Evolutionary conservation across 2,797 vertebrate genomes (phyloP).

Genomic region (Babyrousa celebensis): DNA sequence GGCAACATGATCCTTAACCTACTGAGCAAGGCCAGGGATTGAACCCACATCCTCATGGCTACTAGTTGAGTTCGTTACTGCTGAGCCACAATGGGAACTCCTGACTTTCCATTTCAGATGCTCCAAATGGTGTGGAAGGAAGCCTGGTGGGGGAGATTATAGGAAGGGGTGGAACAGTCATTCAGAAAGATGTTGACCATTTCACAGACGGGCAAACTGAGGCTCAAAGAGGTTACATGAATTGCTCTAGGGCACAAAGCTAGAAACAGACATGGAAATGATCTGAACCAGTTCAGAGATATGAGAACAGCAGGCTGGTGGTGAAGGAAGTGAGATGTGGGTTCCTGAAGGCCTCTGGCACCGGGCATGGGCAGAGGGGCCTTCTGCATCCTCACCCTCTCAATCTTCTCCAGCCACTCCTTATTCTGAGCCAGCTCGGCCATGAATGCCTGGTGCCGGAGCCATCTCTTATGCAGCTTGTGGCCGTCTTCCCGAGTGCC

Average conservation of each 20-base stretch:
- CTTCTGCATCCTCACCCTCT: constrained; percentile 93
- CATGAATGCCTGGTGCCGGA: constrained; percentile 97
- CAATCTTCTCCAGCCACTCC: constrained; percentile 97
- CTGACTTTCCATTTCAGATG: not conserved
- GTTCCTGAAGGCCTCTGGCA: not conserved
- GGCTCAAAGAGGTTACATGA: not conserved
- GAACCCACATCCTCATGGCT: too few species aligned
- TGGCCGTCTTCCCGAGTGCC: constrained; percentile 94
- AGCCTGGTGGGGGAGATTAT: not conserved
- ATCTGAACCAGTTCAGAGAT: not conserved
- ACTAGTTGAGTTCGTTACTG: too few species aligned
- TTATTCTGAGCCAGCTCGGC: constrained; percentile 96
- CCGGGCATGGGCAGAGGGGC: not conserved
- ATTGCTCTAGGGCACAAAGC: not conserved
- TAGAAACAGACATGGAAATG: not conserved
- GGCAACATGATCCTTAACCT: too few species aligned
- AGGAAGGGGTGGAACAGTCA: not conserved
- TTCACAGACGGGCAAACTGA: constrained; percentile 45
- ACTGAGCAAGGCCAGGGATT: too few species aligned
- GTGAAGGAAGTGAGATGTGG: not conserved
- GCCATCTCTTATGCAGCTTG: constrained; percentile 96
- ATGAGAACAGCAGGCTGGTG: not conserved
- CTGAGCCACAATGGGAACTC: too few species aligned
- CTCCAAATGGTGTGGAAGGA: not conserved
- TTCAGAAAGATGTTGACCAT: not conserved